Evolutionary conservation across 2,113 vertebrate genomes (phyloP).

Genomic region (Riparia riparia): DNA sequence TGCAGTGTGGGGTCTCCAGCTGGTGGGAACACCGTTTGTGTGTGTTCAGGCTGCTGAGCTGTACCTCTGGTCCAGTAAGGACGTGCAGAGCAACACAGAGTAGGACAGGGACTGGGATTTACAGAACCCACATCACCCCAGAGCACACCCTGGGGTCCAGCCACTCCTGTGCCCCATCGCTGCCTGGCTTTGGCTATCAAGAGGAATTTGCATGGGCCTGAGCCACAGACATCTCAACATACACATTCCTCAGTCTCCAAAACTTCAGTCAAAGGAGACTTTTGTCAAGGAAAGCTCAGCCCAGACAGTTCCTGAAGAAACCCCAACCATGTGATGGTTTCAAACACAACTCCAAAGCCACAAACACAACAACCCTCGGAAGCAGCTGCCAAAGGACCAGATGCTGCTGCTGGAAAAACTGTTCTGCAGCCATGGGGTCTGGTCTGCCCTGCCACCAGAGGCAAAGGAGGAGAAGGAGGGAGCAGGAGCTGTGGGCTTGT

Average conservation of each 20-base stretch:
- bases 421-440: neutral
- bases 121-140: neutral
- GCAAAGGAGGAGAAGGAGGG: neutral
- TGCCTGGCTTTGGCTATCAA: neutral
- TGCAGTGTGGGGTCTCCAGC: accelerated
- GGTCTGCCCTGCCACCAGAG: neutral
- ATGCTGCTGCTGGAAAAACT: constrained; percentile 68
- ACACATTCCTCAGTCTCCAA: neutral
- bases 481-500: neutral
- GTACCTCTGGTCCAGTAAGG: accelerated
- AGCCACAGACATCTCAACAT: neutral
- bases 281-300: constrained; percentile 48
- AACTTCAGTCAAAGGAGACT: constrained; percentile 41
- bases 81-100: accelerated
- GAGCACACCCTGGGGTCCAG: neutral
- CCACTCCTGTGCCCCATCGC: accelerated
- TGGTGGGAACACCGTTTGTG: neutral
- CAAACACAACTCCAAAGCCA: constrained; percentile 66
- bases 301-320: constrained; percentile 66
- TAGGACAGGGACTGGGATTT: neutral
- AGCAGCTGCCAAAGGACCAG: constrained; percentile 57
- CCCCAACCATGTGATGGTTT: constrained; percentile 47
- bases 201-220: neutral
- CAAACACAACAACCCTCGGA: constrained; percentile 55
- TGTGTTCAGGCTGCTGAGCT: neutral